Percentiles rank a stretch among this genome's conserved stretches.
These are phyloP conservation scores for Danionella cerebrum DNA, from an alignment of 2,113 vertebrate species.

Conservation along the genomic window DNA sequence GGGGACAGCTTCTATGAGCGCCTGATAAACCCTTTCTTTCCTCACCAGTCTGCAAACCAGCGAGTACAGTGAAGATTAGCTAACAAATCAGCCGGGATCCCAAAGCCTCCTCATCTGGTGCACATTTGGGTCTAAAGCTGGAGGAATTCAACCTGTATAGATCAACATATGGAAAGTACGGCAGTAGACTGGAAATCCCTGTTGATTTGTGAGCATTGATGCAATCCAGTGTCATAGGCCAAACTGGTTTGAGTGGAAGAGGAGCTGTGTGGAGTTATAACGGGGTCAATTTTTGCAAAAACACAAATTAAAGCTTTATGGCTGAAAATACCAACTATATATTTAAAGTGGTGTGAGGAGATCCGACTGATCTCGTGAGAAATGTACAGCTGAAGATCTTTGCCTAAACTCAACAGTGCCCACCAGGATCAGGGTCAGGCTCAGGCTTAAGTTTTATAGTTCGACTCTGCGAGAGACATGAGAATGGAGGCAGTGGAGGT, in stretches of 20 bases:
- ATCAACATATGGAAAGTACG: conserved; percentile 1
- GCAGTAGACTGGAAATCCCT: conserved; percentile 23
- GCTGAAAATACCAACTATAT: too few relatives aligned
- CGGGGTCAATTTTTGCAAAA: too few relatives aligned
- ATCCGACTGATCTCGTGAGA: too few relatives aligned
- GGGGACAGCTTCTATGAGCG: not conserved
- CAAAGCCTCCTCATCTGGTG: not conserved
- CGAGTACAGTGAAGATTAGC: not conserved
- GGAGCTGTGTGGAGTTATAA: too few relatives aligned
- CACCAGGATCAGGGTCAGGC: too few relatives aligned
- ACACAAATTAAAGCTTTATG: too few relatives aligned
- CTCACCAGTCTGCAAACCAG: not conserved
- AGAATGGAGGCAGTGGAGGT: too few relatives aligned
- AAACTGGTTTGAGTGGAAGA: not conserved
- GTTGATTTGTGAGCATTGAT: conserved; percentile 42
- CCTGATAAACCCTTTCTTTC: not conserved
- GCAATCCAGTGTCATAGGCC: not conserved
- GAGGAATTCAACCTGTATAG: not conserved
- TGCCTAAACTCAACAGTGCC: too few relatives aligned
- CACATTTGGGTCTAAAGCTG: not conserved
- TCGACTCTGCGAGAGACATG: too few relatives aligned
- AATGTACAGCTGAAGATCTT: too few relatives aligned
- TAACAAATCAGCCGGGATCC: not conserved
- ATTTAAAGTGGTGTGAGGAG: too few relatives aligned
- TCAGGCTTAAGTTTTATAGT: too few relatives aligned